Evolutionary conservation across 2,888 invertebrate genomes (phyloP).

Genomic region (Eubasilissa splendida): DNA sequence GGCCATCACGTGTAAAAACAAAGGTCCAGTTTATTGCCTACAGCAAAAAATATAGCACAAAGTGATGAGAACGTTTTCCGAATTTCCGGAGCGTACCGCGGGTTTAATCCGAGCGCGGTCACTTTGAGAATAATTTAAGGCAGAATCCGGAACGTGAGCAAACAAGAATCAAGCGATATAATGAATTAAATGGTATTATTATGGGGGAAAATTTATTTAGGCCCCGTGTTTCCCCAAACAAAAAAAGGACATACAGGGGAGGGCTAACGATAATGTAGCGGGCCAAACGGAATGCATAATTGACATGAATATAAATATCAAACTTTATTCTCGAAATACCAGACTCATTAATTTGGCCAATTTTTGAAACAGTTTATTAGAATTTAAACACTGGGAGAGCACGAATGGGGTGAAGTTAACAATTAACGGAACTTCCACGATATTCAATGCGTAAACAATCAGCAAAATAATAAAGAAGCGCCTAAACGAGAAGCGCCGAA

Average conservation of each 20-base stretch:
- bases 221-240: conserved; percentile 16
- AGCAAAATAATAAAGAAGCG: too few species aligned
- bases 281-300: conserved; percentile 24
- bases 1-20: too few species aligned
- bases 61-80: not conserved
- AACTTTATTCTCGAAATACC: not conserved
- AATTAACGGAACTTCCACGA: too few species aligned
- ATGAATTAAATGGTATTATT: conserved; percentile 28
- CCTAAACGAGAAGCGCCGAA: too few species aligned
- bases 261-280: conserved; percentile 12
- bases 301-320: conserved; percentile 19
- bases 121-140: conserved; percentile 23
- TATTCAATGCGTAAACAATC: too few species aligned
- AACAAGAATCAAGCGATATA: conserved; percentile 28
- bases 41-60: not conserved
- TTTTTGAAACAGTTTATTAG: too few species aligned
- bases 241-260: conserved; percentile 39
- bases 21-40: too few species aligned
- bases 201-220: conserved; percentile 49
- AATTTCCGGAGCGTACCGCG: not conserved
- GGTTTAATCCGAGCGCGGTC: conserved; percentile 9
- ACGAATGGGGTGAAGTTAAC: too few species aligned
- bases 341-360: too few species aligned
- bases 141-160: not conserved
- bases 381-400: too few species aligned